Percentiles rank a stretch among this genome's conserved stretches.
Evolutionary conservation across 2,888 invertebrate genomes (phyloP).

Genomic region (Ophion obscuratus): DNA sequence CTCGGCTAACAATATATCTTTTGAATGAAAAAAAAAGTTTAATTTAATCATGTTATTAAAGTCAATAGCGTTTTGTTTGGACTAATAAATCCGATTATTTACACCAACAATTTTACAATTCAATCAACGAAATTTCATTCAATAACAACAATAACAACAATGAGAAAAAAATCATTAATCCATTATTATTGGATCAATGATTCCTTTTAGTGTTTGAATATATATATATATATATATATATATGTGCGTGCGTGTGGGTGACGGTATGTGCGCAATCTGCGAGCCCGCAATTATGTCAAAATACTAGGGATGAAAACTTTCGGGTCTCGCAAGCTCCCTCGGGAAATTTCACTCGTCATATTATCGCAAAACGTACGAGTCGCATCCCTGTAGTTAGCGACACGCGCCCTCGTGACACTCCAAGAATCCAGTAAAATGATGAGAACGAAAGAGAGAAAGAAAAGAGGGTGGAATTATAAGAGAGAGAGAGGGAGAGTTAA

Average conservation of each 20-base stretch:
- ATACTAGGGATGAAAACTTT: conserved; percentile 52
- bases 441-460: background rate
- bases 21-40: too few relatives aligned
- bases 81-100: too few relatives aligned
- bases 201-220: background rate
- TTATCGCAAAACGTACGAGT: conserved; percentile 27
- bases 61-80: too few relatives aligned
- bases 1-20: too few relatives aligned
- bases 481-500: background rate
- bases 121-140: too few relatives aligned
- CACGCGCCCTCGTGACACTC: background rate
- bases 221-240: background rate
- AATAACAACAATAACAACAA: too few relatives aligned
- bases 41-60: too few relatives aligned
- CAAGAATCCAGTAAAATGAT: conserved; percentile 35
- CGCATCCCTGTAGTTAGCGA: conserved; percentile 1
- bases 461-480: conserved; percentile 4
- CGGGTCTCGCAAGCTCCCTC: conserved; percentile 16
- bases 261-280: background rate
- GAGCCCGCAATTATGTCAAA: conserved; percentile 13
- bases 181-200: too few relatives aligned
- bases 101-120: too few relatives aligned
- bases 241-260: background rate
- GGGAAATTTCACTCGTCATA: conserved; percentile 57
- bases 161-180: too few relatives aligned